phyloP scores from a whole-genome alignment of 1,140 invertebrate genomes.

The Formica selysi region DNA sequence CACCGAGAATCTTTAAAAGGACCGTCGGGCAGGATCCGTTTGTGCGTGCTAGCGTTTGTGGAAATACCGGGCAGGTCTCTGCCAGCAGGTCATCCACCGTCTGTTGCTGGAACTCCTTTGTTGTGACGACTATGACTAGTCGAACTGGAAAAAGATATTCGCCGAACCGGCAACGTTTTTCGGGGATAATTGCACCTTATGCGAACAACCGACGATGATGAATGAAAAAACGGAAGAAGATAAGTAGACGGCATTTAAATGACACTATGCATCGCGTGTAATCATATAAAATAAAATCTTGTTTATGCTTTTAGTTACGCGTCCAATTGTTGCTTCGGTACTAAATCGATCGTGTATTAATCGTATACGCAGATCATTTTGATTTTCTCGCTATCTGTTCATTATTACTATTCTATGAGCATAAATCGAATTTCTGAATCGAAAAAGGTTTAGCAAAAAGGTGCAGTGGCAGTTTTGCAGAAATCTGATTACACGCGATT shows the following conservation, averaged over 20 bases:
- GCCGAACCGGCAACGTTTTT: conserved; percentile 28
- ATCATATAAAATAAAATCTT: not conserved
- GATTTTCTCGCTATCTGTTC: no score
- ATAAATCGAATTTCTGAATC: not conserved
- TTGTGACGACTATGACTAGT: conserved; percentile 30
- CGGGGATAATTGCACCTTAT: conserved; percentile 50
- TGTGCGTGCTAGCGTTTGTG: conserved; percentile 49
- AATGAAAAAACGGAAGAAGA: not conserved
- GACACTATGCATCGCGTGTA: not conserved
- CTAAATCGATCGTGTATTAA: not conserved
- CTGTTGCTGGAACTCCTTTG: conserved; percentile 29
- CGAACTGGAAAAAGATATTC: conserved; percentile 44
- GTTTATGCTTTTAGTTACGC: not conserved
- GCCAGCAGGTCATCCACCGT: conserved; percentile 53
- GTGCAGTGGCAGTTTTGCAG: not conserved
- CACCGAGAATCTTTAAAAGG: conserved; percentile 49
- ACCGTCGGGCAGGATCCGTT: conserved; percentile 9
- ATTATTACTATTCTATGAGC: not conserved
- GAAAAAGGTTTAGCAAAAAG: not conserved
- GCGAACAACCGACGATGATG: not conserved
- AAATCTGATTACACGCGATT: not conserved
- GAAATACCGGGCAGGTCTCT: conserved; percentile 17
- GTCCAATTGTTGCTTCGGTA: not conserved
- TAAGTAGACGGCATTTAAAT: not conserved
- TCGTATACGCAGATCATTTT: not conserved